Evolutionary conservation across 2,888 invertebrate species (phyloP).

Genomic region (Pandemis heparana): DNA sequence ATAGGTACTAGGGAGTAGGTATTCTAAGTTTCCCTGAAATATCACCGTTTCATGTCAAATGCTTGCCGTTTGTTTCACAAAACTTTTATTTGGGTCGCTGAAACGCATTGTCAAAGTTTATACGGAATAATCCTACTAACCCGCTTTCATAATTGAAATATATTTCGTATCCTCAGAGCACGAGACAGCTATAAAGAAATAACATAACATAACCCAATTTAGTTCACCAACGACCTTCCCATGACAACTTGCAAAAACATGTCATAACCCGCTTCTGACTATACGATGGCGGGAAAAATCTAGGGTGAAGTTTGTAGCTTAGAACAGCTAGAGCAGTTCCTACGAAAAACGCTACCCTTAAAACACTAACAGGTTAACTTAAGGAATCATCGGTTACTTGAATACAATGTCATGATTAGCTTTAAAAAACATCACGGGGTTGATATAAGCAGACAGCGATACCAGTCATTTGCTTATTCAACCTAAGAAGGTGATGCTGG

Average conservation of each 20-base stretch:
- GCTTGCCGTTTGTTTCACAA: neutral
- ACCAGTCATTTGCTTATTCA: too few relatives aligned
- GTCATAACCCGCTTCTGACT: slow-evolving; percentile 61
- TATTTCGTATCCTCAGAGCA: slow-evolving; percentile 30
- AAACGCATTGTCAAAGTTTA: neutral
- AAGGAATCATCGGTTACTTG: too few relatives aligned
- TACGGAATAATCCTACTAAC: slow-evolving; percentile 18
- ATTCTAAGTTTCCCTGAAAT: neutral
- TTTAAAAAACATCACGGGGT: too few relatives aligned
- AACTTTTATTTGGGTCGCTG: neutral
- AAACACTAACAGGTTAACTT: too few relatives aligned
- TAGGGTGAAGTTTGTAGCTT: slow-evolving; percentile 57
- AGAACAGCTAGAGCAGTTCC: neutral
- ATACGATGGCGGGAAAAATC: slow-evolving; percentile 53
- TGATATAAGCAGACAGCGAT: too few relatives aligned
- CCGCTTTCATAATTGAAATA: slow-evolving; percentile 42
- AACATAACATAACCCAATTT: slow-evolving; percentile 47
- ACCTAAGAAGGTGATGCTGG: too few relatives aligned
- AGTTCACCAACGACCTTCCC: slow-evolving; percentile 49
- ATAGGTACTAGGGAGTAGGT: neutral
- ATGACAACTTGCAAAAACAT: slow-evolving; percentile 50
- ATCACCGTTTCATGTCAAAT: neutral
- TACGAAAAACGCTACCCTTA: slow-evolving; percentile 9
- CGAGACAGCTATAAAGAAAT: slow-evolving; percentile 38
- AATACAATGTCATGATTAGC: too few relatives aligned